A percentile compares a stretch with the other conserved stretches of the same genome.
These are phyloP conservation scores for Chiloscyllium punctatum DNA, from an alignment of 2,797 vertebrate genomes.

Conservation along the genomic window DNA sequence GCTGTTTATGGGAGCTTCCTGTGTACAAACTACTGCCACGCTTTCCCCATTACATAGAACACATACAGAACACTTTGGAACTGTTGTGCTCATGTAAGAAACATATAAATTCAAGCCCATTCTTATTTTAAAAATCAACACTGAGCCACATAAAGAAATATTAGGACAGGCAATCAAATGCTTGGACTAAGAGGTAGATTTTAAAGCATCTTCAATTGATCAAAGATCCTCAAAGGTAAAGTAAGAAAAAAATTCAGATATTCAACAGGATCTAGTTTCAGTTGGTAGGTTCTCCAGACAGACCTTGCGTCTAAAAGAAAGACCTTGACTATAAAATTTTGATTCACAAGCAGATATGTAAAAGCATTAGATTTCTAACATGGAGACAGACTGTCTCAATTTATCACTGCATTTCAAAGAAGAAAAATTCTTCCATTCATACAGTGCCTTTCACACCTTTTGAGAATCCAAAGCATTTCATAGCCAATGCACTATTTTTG, in stretches of 20 bases:
- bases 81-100: too few species aligned
- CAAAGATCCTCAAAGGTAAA: not conserved
- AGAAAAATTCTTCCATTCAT: not conserved
- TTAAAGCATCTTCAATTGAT: not conserved
- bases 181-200: not conserved
- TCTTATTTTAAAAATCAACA: not conserved
- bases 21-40: too few species aligned
- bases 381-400: not conserved
- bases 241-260: not conserved
- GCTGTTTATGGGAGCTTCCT: too few species aligned
- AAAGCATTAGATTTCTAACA: not conserved
- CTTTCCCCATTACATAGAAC: too few species aligned
- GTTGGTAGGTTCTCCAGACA: not conserved
- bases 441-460: not conserved
- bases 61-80: too few species aligned
- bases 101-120: too few species aligned
- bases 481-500: not conserved
- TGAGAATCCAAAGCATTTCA: not conserved
- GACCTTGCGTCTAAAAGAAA: not conserved
- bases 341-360: not conserved
- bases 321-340: not conserved
- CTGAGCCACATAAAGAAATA: not conserved
- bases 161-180: not conserved
- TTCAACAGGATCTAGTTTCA: not conserved
- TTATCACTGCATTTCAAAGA: not conserved